Percentiles rank a stretch among this genome's conserved stretches.
These are phyloP conservation scores for Ceratoteleas bidentatus DNA, from an alignment of 1,140 invertebrate species.

Conservation along the genomic window DNA sequence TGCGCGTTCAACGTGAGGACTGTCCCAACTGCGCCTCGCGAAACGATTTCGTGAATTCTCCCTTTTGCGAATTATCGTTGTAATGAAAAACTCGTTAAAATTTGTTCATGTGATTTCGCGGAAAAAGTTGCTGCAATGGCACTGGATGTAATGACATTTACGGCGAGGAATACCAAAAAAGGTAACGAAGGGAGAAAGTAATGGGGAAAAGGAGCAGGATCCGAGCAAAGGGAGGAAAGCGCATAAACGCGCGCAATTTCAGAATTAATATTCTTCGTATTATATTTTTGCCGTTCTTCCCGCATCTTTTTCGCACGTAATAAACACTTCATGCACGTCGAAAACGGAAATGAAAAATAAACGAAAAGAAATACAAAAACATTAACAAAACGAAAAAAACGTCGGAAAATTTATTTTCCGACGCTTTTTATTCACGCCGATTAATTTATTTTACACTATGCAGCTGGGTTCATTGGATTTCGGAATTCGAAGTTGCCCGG, in stretches of 20 bases:
- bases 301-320: neutral
- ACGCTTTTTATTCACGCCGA: no score
- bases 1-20: conserved; percentile 21
- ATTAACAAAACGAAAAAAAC: no score
- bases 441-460: conserved; percentile 37
- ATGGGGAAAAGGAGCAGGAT: neutral
- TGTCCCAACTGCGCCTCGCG: conserved; percentile 25
- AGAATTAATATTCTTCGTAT: conserved; percentile 13
- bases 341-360: conserved; percentile 7
- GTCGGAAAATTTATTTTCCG: no score
- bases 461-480: conserved; percentile 11
- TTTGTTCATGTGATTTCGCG: conserved; percentile 21
- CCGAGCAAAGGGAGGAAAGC: conserved; percentile 14
- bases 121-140: conserved; percentile 24
- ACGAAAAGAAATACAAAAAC: neutral
- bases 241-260: conserved; percentile 16
- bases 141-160: conserved; percentile 33
- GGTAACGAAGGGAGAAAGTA: neutral
- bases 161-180: conserved; percentile 14
- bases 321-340: conserved; percentile 13
- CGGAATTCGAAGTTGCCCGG: conserved; percentile 12
- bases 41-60: conserved; percentile 43
- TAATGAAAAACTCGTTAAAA: conserved; percentile 42
- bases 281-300: no score
- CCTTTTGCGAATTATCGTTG: conserved; percentile 33